Conservation (phyloP, 2,113 vertebrate species). For the Plectropomus leopardus region DNA sequence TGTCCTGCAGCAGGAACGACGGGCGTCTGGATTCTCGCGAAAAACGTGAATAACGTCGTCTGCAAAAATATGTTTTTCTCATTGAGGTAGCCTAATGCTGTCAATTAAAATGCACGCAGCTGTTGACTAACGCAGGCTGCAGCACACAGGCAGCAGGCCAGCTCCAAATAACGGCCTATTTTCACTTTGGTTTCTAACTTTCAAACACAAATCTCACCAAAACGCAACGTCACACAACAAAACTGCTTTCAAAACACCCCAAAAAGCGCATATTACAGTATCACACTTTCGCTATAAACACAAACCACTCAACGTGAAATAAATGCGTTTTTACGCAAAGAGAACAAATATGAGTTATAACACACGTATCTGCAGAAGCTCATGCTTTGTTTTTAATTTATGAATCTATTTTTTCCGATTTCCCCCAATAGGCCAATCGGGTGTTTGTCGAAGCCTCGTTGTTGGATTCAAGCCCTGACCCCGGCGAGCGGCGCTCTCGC, state of each 20-base stretch:
- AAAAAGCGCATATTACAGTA: slow-evolving; percentile 56
- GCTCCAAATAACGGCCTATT: slow-evolving; percentile 43
- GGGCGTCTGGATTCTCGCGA: slow-evolving; percentile 40
- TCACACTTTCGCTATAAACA: slow-evolving; percentile 64
- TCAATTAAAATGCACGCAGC: slow-evolving; percentile 72
- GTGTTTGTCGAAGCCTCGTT: slow-evolving; percentile 87
- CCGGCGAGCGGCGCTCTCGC: slow-evolving; percentile 81
- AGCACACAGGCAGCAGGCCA: slow-evolving; percentile 62
- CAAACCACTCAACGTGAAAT: slow-evolving; percentile 54
- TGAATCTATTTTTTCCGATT: slow-evolving; percentile 79
- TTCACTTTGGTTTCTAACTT: slow-evolving; percentile 75
- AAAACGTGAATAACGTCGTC: slow-evolving; percentile 58
- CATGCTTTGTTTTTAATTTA: slow-evolving; percentile 79
- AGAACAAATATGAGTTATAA: slow-evolving; percentile 72
- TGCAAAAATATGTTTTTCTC: slow-evolving; percentile 54
- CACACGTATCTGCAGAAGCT: slow-evolving; percentile 72
- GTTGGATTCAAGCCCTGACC: slow-evolving; percentile 85
- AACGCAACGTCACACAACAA: slow-evolving; percentile 38
- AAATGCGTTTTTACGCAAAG: slow-evolving; percentile 71
- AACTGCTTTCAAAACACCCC: slow-evolving; percentile 24
- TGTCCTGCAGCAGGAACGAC: slow-evolving; percentile 43
- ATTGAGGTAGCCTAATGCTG: slow-evolving; percentile 70
- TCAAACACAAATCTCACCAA: slow-evolving; percentile 32
- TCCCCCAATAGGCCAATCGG: slow-evolving; percentile 83
- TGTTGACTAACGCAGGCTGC: slow-evolving; percentile 68